These are phyloP conservation scores for Drosophila repletoides DNA, from an alignment of 1,140 invertebrate species.

Conservation along the genomic window DNA sequence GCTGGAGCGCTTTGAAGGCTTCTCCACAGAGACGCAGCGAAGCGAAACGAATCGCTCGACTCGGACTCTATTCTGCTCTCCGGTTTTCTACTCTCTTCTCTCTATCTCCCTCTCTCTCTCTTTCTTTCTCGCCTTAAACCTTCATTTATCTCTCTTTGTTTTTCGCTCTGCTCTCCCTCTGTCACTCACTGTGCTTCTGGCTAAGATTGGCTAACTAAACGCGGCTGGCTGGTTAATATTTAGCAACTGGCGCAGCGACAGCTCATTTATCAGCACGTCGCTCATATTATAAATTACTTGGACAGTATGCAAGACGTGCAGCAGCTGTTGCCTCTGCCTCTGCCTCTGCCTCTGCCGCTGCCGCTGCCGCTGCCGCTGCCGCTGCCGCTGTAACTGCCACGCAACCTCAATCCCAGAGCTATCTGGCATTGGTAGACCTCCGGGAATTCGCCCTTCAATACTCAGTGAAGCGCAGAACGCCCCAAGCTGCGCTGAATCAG, in stretches of 20 bases:
- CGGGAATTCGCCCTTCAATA: slow-evolving; percentile 39
- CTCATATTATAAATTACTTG: slow-evolving; percentile 47
- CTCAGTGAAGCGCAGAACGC: slow-evolving; percentile 28
- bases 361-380: not conserved
- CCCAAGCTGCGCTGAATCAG: too few species aligned
- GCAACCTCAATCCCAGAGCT: not conserved
- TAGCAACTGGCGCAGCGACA: slow-evolving; percentile 41
- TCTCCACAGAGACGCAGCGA: slow-evolving; percentile 12
- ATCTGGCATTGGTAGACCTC: slow-evolving; percentile 24
- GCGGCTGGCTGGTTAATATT: slow-evolving; percentile 38
- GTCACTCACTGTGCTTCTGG: not conserved
- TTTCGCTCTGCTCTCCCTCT: too few species aligned
- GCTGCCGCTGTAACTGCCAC: not conserved
- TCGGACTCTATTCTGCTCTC: not conserved
- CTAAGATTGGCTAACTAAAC: slow-evolving; percentile 22
- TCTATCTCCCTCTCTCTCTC: not conserved
- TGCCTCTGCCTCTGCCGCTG: not conserved
- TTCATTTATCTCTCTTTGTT: not conserved
- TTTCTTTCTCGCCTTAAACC: not conserved
- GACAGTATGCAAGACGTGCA: slow-evolving; percentile 39
- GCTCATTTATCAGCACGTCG: slow-evolving; percentile 47
- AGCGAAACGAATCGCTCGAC: not conserved
- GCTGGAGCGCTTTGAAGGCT: slow-evolving; percentile 19
- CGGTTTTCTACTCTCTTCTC: not conserved
- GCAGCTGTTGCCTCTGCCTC: slow-evolving; percentile 23